These are phyloP conservation scores for Hippocampus mohnikei DNA, from an alignment of 2,113 vertebrate genomes.

Conservation along the genomic window DNA sequence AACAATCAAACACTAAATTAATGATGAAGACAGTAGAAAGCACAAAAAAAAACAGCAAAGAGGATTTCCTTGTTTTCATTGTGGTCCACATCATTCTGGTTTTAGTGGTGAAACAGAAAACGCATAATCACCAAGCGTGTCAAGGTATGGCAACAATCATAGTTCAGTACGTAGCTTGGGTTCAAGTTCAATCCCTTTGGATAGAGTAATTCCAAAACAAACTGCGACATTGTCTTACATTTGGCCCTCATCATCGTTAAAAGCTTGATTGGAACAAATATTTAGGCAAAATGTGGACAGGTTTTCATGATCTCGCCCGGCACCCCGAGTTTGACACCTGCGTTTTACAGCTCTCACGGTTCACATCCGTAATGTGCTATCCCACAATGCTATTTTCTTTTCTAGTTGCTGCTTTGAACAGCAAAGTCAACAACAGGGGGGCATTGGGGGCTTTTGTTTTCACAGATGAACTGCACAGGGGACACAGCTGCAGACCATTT, in stretches of 20 bases:
- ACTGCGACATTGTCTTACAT: too few relatives aligned
- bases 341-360: background rate
- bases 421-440: slow-evolving; percentile 50
- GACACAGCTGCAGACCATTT: slow-evolving; percentile 55
- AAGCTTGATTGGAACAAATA: background rate
- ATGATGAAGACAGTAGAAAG: too few relatives aligned
- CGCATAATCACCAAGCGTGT: too few relatives aligned
- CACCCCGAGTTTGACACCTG: background rate
- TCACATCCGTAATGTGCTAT: background rate
- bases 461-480: slow-evolving; percentile 81
- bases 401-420: slow-evolving; percentile 18
- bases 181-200: too few relatives aligned
- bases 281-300: background rate
- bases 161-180: too few relatives aligned
- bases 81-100: too few relatives aligned
- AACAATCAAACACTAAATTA: too few relatives aligned
- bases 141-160: too few relatives aligned
- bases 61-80: background rate
- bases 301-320: background rate
- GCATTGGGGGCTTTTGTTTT: slow-evolving; percentile 59
- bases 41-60: background rate
- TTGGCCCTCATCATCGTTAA: too few relatives aligned
- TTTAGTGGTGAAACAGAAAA: background rate
- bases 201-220: too few relatives aligned
- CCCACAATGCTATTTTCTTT: background rate